Evolutionary conservation across 1,140 invertebrate genomes (phyloP), one percentile per base, ranked within the genome.

Genomic region (Drosophila lacteicornis): DNA sequence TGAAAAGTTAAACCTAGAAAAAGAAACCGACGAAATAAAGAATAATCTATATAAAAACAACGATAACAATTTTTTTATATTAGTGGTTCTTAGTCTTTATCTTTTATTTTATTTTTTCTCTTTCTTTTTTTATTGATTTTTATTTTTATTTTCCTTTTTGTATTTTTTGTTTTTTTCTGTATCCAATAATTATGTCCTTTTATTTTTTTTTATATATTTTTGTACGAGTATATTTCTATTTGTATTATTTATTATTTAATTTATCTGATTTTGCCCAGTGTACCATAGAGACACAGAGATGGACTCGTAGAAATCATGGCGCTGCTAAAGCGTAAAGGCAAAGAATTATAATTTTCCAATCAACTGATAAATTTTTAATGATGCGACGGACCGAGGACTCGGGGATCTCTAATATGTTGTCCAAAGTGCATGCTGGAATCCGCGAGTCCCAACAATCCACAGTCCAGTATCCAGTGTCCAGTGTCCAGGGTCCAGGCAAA

Each of bases 281-380:
- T n/a, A 0, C 5, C 5, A 38, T 12, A 13, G 8, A 33, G 5
- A 43, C 56, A 40, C 7, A 15, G 38, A 62, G 30, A 15, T 59
- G 62, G 57, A 73, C 68, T 78, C 74, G 75, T 68, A 87, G 76
- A 87, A 86, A 86, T 87, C 83, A 73, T 80, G 79, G 82, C 83
- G 51, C 65, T 79, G 69, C 56, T 59, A 65, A 86, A 86, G 83
- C 79, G 80, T 83, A 87, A 87, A 87, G 80, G 84, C 78, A 84
- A 85, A 85, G 85, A 90, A 90, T 90, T 90, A 90, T 90, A 90
- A 90, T 90, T 90, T 90, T 90, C 85, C 85, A 90, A 90, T 90
- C 85, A 90, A 90, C 85, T 90, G 81, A 90, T 90, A 90, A 90
- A 90, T 90, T 90, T 90, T 90, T 90, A 90, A 90, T 90, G 85